Evolutionary conservation across 2,797 vertebrate genomes (phyloP).

Genomic region (Catamblyrhynchus diadema): DNA sequence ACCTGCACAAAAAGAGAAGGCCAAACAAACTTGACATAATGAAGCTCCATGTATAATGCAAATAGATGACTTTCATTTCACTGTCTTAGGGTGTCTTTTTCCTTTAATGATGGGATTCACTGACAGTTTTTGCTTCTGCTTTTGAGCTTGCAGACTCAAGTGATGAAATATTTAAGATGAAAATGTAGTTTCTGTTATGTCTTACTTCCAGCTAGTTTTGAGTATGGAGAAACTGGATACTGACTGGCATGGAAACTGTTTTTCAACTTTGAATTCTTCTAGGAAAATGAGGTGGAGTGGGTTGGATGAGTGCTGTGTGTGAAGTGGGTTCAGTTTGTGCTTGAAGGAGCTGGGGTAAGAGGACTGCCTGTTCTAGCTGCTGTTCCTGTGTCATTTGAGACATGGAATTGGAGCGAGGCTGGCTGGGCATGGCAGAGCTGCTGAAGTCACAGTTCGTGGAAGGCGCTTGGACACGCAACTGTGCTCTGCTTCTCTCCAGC

Average conservation of each 20-base stretch:
- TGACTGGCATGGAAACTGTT: neutral
- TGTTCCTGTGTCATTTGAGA: conserved; percentile 30
- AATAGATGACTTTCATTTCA: neutral
- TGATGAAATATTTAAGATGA: neutral
- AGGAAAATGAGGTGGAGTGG: neutral
- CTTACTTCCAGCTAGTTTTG: neutral
- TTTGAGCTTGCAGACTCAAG: neutral
- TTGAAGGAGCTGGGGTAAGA: neutral
- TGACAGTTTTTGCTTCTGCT: neutral
- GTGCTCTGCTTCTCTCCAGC: neutral
- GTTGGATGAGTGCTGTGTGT: neutral
- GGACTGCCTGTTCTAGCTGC: conserved; percentile 12
- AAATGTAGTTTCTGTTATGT: neutral
- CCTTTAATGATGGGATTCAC: neutral
- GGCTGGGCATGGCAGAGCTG: neutral
- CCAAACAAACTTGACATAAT: neutral
- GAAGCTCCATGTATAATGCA: neutral
- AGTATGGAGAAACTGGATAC: neutral
- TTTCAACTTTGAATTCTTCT: neutral
- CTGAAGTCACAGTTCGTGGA: neutral
- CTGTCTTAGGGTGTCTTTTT: neutral
- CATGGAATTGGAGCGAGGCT: neutral
- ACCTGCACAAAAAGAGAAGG: neutral
- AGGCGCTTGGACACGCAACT: conserved; percentile 1
- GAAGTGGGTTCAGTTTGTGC: neutral